Percentiles rank a stretch among this genome's conserved stretches.
Evolutionary conservation across 1,140 invertebrate species (phyloP).

Genomic region (Hirudo medicinalis): DNA sequence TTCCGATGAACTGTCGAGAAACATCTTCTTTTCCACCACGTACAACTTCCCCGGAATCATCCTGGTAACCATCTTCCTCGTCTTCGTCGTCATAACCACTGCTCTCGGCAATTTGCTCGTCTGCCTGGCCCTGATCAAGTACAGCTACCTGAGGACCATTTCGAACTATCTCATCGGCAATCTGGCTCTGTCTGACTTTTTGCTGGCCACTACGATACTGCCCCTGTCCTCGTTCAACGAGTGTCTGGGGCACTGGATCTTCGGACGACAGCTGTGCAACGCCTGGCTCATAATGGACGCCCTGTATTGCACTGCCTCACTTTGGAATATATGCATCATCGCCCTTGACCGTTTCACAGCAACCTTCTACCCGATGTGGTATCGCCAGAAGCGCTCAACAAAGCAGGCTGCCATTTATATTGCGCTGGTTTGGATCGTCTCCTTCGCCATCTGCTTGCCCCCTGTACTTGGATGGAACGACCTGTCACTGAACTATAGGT

Average conservation of each 20-base stretch:
- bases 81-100: constrained; percentile 37
- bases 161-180: constrained; percentile 43
- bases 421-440: constrained; percentile 28
- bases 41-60: constrained; percentile 18
- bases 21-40: constrained; percentile 14
- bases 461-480: constrained; percentile 24
- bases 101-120: constrained; percentile 41
- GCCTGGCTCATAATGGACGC: constrained; percentile 32
- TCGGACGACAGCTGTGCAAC: constrained; percentile 27
- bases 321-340: constrained; percentile 40
- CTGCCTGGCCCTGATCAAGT: constrained; percentile 33
- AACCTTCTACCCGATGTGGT: constrained; percentile 41
- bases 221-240: constrained; percentile 38
- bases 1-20: background rate
- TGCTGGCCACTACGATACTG: constrained; percentile 38
- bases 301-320: constrained; percentile 40
- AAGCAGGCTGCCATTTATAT: constrained; percentile 35
- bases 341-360: constrained; percentile 41
- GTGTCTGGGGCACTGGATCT: constrained; percentile 40
- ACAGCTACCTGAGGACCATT: constrained; percentile 36
- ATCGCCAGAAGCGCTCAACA: constrained; percentile 33
- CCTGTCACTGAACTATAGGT: constrained; percentile 31
- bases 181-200: constrained; percentile 39
- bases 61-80: constrained; percentile 30
- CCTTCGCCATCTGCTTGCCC: constrained; percentile 34